Conservation (phyloP, 35 echinoderm and acorn worm genomes). For the Diadema setosum region DNA sequence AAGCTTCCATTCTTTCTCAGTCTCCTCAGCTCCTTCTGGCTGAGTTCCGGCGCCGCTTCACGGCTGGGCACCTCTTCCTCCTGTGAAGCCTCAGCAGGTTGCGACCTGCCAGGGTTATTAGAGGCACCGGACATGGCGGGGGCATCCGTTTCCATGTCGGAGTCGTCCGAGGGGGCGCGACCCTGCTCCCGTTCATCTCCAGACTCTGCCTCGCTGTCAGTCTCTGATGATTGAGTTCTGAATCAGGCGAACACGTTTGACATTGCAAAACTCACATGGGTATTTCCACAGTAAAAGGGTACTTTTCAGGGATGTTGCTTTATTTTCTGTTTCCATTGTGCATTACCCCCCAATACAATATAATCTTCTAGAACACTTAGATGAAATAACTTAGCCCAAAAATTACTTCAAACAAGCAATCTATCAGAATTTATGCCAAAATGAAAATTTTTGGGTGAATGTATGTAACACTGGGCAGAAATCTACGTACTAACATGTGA, state of each 20-base stretch:
- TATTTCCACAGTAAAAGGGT: not conserved
- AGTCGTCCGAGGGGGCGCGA: not conserved
- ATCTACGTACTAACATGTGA: not conserved
- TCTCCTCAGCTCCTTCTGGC: slow-evolving; percentile 1
- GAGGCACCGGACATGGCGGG: not conserved
- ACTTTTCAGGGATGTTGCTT: not conserved
- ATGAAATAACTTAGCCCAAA: no score
- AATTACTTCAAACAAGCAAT: no score
- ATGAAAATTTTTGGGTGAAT: no score
- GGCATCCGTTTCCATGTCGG: not conserved
- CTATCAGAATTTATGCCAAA: no score
- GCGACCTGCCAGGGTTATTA: no score
- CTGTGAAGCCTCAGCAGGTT: not conserved
- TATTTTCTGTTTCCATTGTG: no score
- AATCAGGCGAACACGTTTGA: not conserved
- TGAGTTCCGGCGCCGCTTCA: not conserved
- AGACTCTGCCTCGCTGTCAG: not conserved
- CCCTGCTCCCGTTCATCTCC: not conserved
- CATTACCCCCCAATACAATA: no score
- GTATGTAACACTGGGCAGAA: not conserved
- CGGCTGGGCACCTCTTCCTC: not conserved
- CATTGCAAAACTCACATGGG: not conserved
- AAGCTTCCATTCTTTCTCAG: not conserved
- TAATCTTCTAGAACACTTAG: no score
- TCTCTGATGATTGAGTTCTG: not conserved